Base-by-base conservation (phyloP, 1,140 invertebrate genomes). In the Aradophagus sp. region DNA sequence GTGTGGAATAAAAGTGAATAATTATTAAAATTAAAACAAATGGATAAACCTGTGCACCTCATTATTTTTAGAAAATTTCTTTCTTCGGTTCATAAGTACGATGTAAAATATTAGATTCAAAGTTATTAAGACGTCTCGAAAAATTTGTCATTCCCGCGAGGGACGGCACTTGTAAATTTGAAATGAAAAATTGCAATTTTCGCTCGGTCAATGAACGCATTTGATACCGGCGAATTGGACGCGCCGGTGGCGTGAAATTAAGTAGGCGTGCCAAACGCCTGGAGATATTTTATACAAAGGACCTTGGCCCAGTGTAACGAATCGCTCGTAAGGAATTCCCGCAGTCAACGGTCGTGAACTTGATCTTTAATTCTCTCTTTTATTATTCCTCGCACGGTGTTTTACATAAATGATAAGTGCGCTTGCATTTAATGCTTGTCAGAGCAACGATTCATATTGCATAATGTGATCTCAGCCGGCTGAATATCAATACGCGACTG, bases 251-350 rank as follows among this genome's bases (percentile, higher is more conserved):
- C 45, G 39, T 71, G 16, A 63, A 62, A 56, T 62, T 55, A 62
- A 71, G 55, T 56, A 53, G 69, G 62, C 56, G 69, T 62, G 69
- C 45, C 56, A 56, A 52, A 67, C 50, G n/a, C 16, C n/a, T n/a
- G n/a, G 26, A 45, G 36, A 47, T 71, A 59, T 61, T 65, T 61
- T 23, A 47, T 39, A 42, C 55, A 41, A 72, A 66, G 56, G 69
- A 72, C 69, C 68, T 72, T 72, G 68, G 68, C 68, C 68, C 68
- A 72, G 61, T 72, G 55, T 61, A 72, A 72, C 68, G 68, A 72
- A 72, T 72, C 55, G 55, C 23, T 50, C 14, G 42, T 44, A 52
- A 56, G 55, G 44, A 58, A 66, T 66, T 61, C 41, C 41, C 27
- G 47, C 36, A 68, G 13, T 10, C 48, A 39, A 36, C 53, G 55